These are phyloP conservation scores for Scelioninae gen. 1 DNA, from an alignment of 2,888 invertebrate genomes.

Conservation along the genomic window DNA sequence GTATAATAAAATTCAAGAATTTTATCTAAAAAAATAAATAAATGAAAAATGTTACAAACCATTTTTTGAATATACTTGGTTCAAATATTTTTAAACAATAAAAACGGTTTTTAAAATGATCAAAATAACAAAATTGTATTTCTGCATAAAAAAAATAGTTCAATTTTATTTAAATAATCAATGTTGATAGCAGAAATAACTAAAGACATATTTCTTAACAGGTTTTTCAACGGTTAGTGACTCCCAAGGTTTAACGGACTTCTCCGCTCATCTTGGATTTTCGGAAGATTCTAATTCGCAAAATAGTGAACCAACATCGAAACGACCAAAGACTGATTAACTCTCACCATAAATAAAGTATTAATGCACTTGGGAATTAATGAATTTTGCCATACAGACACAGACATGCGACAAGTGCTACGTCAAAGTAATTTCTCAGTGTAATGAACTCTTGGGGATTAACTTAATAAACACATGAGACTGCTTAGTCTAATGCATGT, in stretches of 20 bases:
- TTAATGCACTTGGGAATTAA: conserved; percentile 39
- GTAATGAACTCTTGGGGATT: not conserved
- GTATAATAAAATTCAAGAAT: too few relatives aligned
- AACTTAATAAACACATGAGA: conserved; percentile 20
- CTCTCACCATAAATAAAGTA: conserved; percentile 44
- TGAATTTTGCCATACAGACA: conserved; percentile 36
- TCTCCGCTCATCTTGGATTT: conserved; percentile 93
- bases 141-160: too few relatives aligned
- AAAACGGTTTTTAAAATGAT: too few relatives aligned
- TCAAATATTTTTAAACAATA: too few relatives aligned
- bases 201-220: conserved; percentile 78
- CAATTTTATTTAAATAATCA: not conserved
- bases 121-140: too few relatives aligned
- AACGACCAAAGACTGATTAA: conserved; percentile 92
- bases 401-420: conserved; percentile 25
- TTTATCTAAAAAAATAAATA: too few relatives aligned
- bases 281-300: conserved; percentile 96
- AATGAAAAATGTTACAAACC: too few relatives aligned
- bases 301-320: conserved; percentile 92
- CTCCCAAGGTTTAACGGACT: conserved; percentile 94
- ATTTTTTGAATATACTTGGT: too few relatives aligned
- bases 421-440: not conserved
- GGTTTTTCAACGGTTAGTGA: conserved; percentile 96
- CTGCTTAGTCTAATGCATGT: conserved; percentile 60
- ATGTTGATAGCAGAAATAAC: not conserved